Evolutionary conservation across 1,140 invertebrate species (phyloP), one percentile per base, ranked within the genome.

Genomic region (Brachionus plicatilis): DNA sequence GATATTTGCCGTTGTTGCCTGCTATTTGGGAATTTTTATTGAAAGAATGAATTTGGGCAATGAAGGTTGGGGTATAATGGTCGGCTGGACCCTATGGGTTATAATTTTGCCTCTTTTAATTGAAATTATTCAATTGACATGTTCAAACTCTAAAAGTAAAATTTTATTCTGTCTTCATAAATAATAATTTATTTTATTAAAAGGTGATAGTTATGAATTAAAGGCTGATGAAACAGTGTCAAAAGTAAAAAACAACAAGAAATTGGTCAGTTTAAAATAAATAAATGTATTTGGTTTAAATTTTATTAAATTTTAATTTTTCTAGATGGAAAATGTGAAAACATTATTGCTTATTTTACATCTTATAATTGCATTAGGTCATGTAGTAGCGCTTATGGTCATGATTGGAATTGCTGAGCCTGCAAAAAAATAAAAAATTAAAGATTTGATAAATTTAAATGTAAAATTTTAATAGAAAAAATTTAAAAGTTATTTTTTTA

Each of bases 1-100:
- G 20, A 27, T 12, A 24, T 29, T 82, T 24, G 53, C 79, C 2
- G 41, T 43, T 33, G 33, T 68, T 65, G 37, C 68, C 8, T 72
- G 68, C 24, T 80, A 53, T 56, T 68, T 82, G 37, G 79, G 79
- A 60, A 56, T 82, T 24, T 65, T 68, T 27, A 82, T 82, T 12
- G 65, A 68, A 14, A 60, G 53, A 60, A 82, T 82, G 79, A 43
- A 65, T 20, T 68, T 82, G 27, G 79, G 79, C 29, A 14, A 41
- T 47, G 33, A 65, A 27, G 79, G 79, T 11, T 82, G 79, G 79
- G 79, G 79, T 60, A 17, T 82, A 9, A 27, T 82, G 50, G 27
- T 68, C 65, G 79, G 79, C 24, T 82, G 79, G 79, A 43, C 65
- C 12, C 3, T 60, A 7, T 82, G 79, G 79, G 50, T 65, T 14